Base-by-base conservation (phyloP, 2,888 invertebrate species). In the Conomelus anceps region DNA sequence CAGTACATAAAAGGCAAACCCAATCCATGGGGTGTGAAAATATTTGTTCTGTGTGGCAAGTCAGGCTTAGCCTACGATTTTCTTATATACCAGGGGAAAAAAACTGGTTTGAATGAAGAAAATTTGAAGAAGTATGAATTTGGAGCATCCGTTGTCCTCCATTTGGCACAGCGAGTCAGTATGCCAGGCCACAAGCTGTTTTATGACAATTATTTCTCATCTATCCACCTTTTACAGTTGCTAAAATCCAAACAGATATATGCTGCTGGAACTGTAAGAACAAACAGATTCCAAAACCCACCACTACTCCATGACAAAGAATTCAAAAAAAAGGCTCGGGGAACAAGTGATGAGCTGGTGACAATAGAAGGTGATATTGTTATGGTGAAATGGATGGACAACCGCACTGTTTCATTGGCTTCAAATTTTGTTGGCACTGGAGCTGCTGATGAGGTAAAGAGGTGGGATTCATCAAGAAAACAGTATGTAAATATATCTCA, bases 1-100 rank as follows among this genome's bases (percentile, higher is more conserved):
- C 92, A 92, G 89, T 91, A 91, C 85, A 90, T 91, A 22, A 90
- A 91, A 24, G 90, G 89, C 11, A 92, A 92, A 86, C 92, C 92
- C 22, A 84, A 29, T 26, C 90, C 89, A 85, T 91, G 91, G 91
- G 91, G 91, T 20, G 88, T 91, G 13, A 92, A 92, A 90, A 89
- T 91, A 11, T 92, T 90, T 90, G 84, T 91, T 23, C 41, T 91
- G 11, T 91, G 90, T 89, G 91, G 91, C 3, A 86, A 88, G 88
- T 89, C 89, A 63, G 91, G 91, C 23, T 34, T 91, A 26, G 22
- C 89, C 9, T 92, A 91, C 89, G 90, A 92, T 86, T 92, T 92
- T 85, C 22, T 90, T 6, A 89, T 92, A n/a, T 92, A 88, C 86
- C 87, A 88, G n/a, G 88, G 88, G 41, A 84, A 22, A 84, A 63